Evolutionary conservation across 2,888 invertebrate genomes (phyloP), one percentile per base, ranked within the genome.

Genomic region (Lepidocyrtinus sp.): DNA sequence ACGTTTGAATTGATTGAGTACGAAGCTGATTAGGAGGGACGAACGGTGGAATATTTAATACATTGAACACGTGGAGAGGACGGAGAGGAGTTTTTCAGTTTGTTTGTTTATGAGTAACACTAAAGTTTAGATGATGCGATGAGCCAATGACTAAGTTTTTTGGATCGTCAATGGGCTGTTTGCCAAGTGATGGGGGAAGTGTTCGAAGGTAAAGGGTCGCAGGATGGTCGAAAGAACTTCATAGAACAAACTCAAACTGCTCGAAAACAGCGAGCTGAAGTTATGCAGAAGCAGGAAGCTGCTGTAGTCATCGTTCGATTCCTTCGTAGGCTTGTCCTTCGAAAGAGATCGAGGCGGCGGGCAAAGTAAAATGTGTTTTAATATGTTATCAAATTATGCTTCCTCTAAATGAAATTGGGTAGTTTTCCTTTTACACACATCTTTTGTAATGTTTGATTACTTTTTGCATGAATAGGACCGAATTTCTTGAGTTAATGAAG

Each of bases 191-290:
- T 84, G 84, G 83, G 78, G 27, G 84, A 84, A 50, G 70, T 81
- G 22, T 84, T 84, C 74, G 79, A 83, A 24, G 82, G 67, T 1
- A 74, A 77, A 17, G 27, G 61, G 24, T 62, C 82, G 36, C 78
- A 70, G 45, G 83, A 85, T 71, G 83, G 71, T 87, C 95, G 94
- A 89, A 92, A 92, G 87, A 91, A 91, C 86, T 97, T 97, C 89
- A 91, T 97, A 87, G 95, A 96, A 89, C 95, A 96, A 88, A 95
- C 95, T 2, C 97, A 97, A 89, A 94, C 94, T 26, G 96, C 97
- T 15, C 91, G 97, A 81, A 95, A 96, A 88, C 96, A 96, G 89
- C 92, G 97, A 76, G 96, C 95, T 0, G 90, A 93, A 72, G 97
- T 96, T 87, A 95, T 96, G 88, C 92, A 92, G 83, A 92, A 93